phyloP scores from a whole-genome alignment of 2,113 vertebrate genomes.

The Danionella cerebrum region DNA sequence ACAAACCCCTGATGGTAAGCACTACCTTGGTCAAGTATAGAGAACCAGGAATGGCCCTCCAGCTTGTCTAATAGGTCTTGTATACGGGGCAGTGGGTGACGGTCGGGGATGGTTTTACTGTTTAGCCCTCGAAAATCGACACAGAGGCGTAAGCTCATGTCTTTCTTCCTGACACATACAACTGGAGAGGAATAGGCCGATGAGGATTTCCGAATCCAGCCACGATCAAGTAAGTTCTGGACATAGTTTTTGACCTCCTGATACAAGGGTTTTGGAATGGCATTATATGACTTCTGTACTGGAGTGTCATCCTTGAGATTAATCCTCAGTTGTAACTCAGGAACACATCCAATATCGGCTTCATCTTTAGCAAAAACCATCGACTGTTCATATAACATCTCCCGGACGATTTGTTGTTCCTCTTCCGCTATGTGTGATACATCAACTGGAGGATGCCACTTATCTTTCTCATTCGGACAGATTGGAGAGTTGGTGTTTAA shows the following conservation, averaged over 20 bases:
- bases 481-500: background rate
- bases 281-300: background rate
- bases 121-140: background rate
- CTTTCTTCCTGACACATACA: background rate
- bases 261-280: background rate
- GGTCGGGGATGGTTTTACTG: background rate
- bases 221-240: background rate
- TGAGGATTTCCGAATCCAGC: background rate
- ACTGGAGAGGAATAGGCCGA: background rate
- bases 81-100: background rate
- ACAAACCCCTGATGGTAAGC: conserved; percentile 1
- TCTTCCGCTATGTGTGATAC: background rate
- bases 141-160: background rate
- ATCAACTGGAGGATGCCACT: background rate
- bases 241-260: background rate
- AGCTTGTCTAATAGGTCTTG: background rate
- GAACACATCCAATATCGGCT: background rate
- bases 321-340: background rate
- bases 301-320: background rate
- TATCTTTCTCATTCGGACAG: background rate
- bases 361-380: background rate
- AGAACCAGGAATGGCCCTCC: background rate
- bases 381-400: background rate
- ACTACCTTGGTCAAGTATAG: background rate
- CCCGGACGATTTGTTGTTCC: background rate